Percentiles rank a stretch among this genome's conserved stretches.
Conservation (phyloP, 2,888 invertebrate genomes). For the Ellobium chinense region DNA sequence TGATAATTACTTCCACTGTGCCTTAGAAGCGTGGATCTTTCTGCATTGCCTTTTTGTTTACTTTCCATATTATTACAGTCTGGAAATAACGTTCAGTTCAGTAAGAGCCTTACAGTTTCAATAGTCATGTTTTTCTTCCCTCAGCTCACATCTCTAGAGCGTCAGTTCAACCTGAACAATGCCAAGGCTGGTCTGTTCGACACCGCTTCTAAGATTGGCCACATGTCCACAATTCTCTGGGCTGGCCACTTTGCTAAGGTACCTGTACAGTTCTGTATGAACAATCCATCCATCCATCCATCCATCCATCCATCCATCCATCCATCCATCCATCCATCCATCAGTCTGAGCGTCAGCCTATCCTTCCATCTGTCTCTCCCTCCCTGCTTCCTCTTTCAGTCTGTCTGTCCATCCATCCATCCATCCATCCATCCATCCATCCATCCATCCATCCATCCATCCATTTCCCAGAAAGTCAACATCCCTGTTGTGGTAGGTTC, state of each 20-base stretch:
- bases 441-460: background rate
- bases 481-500: slow-evolving; percentile 7
- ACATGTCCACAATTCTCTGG: background rate
- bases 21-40: too few relatives aligned
- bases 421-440: background rate
- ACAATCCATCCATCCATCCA: too few relatives aligned
- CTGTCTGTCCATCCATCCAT: background rate
- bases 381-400: background rate
- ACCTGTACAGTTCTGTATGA: too few relatives aligned
- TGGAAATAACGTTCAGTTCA: too few relatives aligned
- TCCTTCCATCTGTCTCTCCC: background rate
- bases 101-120: too few relatives aligned
- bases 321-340: too few relatives aligned
- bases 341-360: too few relatives aligned
- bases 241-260: slow-evolving; percentile 10
- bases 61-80: too few relatives aligned
- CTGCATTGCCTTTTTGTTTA: too few relatives aligned
- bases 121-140: too few relatives aligned
- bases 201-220: slow-evolving; percentile 3
- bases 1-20: too few relatives aligned
- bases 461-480: slow-evolving; percentile 10
- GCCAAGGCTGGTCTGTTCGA: slow-evolving; percentile 7
- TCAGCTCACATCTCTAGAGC: background rate
- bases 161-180: slow-evolving; percentile 15
- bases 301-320: too few relatives aligned